Conservation (phyloP, 2,888 invertebrate species). For the Aleiodes testaceus region DNA sequence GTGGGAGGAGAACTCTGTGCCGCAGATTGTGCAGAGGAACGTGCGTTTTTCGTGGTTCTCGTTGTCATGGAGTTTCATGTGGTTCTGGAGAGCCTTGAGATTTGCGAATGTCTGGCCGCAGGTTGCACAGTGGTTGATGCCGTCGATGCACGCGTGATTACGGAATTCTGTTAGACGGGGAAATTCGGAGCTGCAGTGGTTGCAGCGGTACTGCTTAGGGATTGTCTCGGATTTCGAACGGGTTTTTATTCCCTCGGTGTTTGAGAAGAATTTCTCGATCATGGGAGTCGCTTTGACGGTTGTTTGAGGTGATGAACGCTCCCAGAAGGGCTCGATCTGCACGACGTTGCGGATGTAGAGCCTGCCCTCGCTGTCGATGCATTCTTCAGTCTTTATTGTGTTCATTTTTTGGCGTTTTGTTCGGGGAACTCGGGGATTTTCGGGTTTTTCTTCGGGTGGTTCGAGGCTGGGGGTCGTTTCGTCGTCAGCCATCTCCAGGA, state of each 20-base stretch:
- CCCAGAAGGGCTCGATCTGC: constrained; percentile 77
- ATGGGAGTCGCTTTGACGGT: constrained; percentile 62
- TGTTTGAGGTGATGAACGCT: constrained; percentile 55
- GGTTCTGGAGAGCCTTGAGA: constrained; percentile 76
- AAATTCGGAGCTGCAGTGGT: constrained; percentile 73
- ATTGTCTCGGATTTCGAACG: constrained; percentile 46
- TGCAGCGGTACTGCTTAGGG: constrained; percentile 72
- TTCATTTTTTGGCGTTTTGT: constrained; percentile 68
- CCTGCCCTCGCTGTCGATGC: constrained; percentile 74
- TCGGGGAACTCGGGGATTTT: constrained; percentile 48
- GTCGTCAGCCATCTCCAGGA: constrained; percentile 76
- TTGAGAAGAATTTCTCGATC: constrained; percentile 71
- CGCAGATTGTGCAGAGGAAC: constrained; percentile 79
- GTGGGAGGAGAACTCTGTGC: constrained; percentile 80
- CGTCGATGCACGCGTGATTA: constrained; percentile 72
- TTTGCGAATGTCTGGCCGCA: constrained; percentile 69
- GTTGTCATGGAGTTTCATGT: constrained; percentile 76
- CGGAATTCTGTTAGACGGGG: constrained; percentile 72
- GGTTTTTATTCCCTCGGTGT: constrained; percentile 66
- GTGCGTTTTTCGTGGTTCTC: constrained; percentile 60
- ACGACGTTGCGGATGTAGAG: constrained; percentile 75
- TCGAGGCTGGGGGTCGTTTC: constrained; percentile 29
- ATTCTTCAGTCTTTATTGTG: constrained; percentile 74
- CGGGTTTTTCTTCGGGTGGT: constrained; percentile 32
- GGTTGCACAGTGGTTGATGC: constrained; percentile 66